phyloP scores from a whole-genome alignment of 2,797 vertebrate species.

The Erethizon dorsatum region DNA sequence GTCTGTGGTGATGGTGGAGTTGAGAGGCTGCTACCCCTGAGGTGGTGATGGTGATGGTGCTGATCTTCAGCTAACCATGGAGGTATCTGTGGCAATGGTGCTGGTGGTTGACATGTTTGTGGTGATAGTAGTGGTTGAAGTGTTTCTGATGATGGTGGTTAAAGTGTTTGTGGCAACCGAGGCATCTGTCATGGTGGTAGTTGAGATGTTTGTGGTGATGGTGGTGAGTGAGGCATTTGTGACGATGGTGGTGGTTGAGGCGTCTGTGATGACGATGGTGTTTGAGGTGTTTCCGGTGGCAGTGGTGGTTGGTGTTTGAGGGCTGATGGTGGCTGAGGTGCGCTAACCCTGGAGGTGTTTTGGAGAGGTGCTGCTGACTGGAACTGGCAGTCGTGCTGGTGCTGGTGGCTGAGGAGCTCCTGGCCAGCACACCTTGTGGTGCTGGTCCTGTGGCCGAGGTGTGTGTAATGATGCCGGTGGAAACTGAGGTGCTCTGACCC shows the following conservation, averaged over 20 bases:
- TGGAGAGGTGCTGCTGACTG: background rate
- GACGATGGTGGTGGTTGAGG: background rate
- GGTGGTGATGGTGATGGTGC: background rate
- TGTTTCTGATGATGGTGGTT: background rate
- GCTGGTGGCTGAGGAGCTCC: background rate
- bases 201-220: background rate
- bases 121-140: background rate
- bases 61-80: background rate
- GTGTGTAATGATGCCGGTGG: background rate
- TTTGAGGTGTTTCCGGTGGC: background rate
- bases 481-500: background rate
- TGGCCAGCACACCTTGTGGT: background rate
- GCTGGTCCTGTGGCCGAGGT: no score
- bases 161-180: background rate
- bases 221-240: background rate
- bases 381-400: background rate
- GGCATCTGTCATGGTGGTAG: background rate
- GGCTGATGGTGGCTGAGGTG: background rate
- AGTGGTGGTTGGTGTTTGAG: background rate
- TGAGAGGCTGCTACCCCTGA: background rate
- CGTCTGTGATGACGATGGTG: background rate
- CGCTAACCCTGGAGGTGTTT: no score
- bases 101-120: background rate
- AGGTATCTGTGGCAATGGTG: no score
- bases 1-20: background rate